Evolutionary conservation across 2,113 vertebrate species (phyloP).

Genomic region (Cheilinus undulatus): DNA sequence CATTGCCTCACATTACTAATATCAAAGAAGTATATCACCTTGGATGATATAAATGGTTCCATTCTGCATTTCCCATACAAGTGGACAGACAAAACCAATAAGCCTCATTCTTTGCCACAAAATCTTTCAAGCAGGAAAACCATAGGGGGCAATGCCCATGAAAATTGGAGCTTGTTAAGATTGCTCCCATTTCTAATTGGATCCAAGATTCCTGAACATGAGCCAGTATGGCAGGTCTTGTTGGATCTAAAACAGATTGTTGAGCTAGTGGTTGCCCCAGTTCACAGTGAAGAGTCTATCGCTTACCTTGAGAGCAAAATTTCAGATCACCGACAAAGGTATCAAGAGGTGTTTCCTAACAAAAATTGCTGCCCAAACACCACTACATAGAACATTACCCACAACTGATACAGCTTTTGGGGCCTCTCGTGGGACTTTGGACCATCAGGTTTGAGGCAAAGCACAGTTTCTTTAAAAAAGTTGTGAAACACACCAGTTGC

Average conservation of each 20-base stretch:
- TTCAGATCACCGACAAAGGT: conserved; percentile 18
- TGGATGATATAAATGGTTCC: conserved; percentile 22
- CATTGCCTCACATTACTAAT: conserved; percentile 14
- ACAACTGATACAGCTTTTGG: neutral
- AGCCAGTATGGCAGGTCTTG: conserved; percentile 9
- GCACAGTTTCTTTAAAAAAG: conserved; percentile 25
- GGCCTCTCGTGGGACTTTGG: conserved; percentile 15
- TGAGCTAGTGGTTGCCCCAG: conserved; percentile 8
- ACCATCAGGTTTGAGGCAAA: conserved; percentile 21
- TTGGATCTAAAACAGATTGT: conserved; percentile 17
- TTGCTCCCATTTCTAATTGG: conserved; percentile 25
- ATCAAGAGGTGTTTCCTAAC: conserved; percentile 15
- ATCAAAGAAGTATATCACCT: conserved; percentile 28
- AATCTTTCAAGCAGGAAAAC: conserved; percentile 19
- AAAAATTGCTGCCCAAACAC: conserved; percentile 27
- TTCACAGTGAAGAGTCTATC: conserved; percentile 10
- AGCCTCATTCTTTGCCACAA: conserved; percentile 28
- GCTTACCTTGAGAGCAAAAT: conserved; percentile 21
- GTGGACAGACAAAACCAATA: conserved; percentile 35
- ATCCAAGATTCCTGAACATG: conserved; percentile 5
- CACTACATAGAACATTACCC: conserved; percentile 23
- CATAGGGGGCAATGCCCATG: conserved; percentile 4
- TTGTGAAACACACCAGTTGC: conserved; percentile 27
- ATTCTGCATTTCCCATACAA: conserved; percentile 28
- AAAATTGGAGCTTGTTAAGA: conserved; percentile 23